Conservation (phyloP, 2,113 vertebrate species). For the Scytalopus superciliaris region DNA sequence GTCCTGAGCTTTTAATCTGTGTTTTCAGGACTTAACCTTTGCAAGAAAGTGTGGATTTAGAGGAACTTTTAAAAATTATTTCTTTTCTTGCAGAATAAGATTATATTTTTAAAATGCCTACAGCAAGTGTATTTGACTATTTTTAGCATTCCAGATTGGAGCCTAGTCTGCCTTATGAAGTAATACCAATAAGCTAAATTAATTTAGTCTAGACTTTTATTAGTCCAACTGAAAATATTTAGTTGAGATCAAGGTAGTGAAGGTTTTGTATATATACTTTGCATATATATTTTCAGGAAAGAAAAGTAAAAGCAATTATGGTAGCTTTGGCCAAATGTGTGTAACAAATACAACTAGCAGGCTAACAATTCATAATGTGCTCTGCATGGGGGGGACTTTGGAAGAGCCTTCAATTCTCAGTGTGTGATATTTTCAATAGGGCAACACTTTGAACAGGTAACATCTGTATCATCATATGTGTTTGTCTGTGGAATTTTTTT, state of each 20-base stretch:
- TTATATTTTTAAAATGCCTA: not conserved
- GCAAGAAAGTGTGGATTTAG: not conserved
- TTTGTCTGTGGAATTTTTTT: not conserved
- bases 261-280: not conserved
- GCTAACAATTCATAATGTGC: not conserved
- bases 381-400: not conserved
- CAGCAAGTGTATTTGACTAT: not conserved
- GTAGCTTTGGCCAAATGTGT: not conserved
- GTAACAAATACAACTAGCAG: not conserved
- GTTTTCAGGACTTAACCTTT: not conserved
- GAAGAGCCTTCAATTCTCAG: not conserved
- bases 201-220: not conserved
- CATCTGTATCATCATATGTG: not conserved
- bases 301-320: not conserved
- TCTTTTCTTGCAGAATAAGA: not conserved
- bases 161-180: not conserved
- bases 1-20: not conserved
- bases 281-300: not conserved
- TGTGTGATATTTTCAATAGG: not conserved
- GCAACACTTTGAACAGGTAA: not conserved
- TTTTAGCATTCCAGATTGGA: not conserved
- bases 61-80: not conserved
- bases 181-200: not conserved
- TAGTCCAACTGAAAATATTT: not conserved
- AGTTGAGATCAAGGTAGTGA: not conserved